These are phyloP conservation scores for Calypte anna DNA, from an alignment of 2,113 vertebrate genomes.

Conservation along the genomic window DNA sequence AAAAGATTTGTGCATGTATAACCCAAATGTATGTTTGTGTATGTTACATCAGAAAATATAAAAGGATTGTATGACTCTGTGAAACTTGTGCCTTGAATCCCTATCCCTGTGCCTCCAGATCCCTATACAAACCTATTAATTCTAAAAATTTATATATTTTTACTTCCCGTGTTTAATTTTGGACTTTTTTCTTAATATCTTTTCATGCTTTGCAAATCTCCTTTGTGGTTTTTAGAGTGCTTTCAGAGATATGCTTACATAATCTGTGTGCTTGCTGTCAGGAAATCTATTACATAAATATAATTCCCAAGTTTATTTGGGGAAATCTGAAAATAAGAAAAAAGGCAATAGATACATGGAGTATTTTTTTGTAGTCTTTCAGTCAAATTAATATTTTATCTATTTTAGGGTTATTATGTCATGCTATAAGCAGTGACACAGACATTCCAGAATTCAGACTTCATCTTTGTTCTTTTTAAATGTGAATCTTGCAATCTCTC, in stretches of 20 bases:
- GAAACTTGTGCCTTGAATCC: neutral
- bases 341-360: neutral
- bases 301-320: neutral
- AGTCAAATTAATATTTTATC: neutral
- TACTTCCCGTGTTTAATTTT: neutral
- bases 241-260: neutral
- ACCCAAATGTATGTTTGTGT: neutral
- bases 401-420: neutral
- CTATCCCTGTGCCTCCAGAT: neutral
- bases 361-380: neutral
- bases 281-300: neutral
- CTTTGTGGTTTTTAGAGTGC: neutral
- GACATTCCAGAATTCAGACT: neutral
- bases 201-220: neutral
- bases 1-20: neutral
- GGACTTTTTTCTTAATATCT: neutral
- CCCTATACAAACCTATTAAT: fast-evolving
- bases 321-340: neutral
- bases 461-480: neutral
- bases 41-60: neutral
- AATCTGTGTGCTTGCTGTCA: neutral
- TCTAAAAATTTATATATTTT: neutral
- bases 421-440: neutral
- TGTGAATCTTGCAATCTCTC: neutral
- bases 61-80: neutral